These are phyloP conservation scores for Micropterix aruncella DNA, from an alignment of 2,888 invertebrate genomes.

Conservation along the genomic window DNA sequence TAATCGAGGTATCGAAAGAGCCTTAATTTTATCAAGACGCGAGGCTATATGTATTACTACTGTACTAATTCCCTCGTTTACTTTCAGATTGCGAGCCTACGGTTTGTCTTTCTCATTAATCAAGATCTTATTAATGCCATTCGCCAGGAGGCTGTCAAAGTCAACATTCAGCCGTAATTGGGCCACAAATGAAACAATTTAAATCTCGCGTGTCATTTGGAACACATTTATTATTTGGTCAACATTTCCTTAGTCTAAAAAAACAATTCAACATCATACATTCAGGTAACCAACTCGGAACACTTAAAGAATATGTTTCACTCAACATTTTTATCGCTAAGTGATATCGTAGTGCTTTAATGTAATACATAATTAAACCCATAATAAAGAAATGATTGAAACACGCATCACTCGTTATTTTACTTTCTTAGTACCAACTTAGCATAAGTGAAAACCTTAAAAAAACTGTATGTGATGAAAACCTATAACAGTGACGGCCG, in stretches of 20 bases:
- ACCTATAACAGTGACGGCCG: slow-evolving; percentile 2
- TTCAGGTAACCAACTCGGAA: neutral
- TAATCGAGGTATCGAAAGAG: slow-evolving; percentile 75
- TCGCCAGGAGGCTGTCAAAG: slow-evolving; percentile 75
- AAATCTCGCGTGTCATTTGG: slow-evolving; percentile 22
- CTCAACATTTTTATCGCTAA: neutral
- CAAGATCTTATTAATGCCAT: slow-evolving; percentile 83
- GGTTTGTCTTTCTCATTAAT: slow-evolving; percentile 88
- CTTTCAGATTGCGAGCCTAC: slow-evolving; percentile 69
- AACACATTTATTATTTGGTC: slow-evolving; percentile 44
- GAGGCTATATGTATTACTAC: too few species aligned
- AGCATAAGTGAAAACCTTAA: slow-evolving; percentile 2
- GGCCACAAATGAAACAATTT: slow-evolving; percentile 14
- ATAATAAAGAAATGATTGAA: slow-evolving; percentile 3
- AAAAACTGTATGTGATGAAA: slow-evolving; percentile 2
- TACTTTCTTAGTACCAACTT: slow-evolving; percentile 1
- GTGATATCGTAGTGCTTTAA: neutral
- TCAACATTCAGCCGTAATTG: slow-evolving; percentile 39
- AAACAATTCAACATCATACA: slow-evolving; percentile 1
- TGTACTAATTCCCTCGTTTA: too few species aligned
- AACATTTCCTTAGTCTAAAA: slow-evolving; percentile 17
- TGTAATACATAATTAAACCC: slow-evolving; percentile 2
- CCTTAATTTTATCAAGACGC: too few species aligned
- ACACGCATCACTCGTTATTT: neutral
- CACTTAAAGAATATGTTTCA: neutral